These are phyloP conservation scores for Paraescarpia echinospica DNA, from an alignment of 1,140 invertebrate species.

Conservation along the genomic window DNA sequence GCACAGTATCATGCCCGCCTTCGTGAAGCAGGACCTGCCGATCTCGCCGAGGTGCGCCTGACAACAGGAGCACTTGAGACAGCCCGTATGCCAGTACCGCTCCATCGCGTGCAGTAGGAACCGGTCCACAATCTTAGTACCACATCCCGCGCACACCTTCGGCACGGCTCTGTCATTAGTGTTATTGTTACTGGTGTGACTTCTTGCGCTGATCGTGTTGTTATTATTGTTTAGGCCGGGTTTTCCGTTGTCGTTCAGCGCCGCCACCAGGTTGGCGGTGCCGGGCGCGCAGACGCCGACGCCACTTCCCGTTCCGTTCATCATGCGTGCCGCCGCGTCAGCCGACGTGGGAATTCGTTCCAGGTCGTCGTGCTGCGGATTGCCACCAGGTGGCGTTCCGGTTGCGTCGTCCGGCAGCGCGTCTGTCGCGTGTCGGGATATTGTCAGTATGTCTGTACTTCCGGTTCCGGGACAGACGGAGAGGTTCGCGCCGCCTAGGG, in stretches of 20 bases:
- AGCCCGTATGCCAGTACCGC: constrained; percentile 84
- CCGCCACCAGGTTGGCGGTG: background rate
- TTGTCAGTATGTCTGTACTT: background rate
- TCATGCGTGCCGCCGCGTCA: constrained; percentile 16
- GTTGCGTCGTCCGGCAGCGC: background rate
- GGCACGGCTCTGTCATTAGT: background rate
- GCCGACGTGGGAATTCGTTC: background rate
- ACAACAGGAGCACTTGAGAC: constrained; percentile 85
- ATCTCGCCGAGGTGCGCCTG: constrained; percentile 79
- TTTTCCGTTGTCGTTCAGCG: background rate
- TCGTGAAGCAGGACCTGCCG: constrained; percentile 82
- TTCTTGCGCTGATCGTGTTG: background rate
- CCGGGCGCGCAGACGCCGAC: background rate
- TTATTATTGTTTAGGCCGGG: background rate
- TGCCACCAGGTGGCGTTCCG: background rate
- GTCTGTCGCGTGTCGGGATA: background rate
- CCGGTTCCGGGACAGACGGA: background rate
- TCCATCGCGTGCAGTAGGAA: constrained; percentile 81
- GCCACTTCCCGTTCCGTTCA: background rate
- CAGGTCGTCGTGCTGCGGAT: background rate
- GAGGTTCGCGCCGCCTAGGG: background rate
- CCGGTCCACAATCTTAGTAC: constrained; percentile 80
- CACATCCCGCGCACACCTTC: constrained; percentile 55
- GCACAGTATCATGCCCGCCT: constrained; percentile 85
- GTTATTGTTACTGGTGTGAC: constrained; percentile 13